Evolutionary conservation across 2,888 invertebrate species (phyloP).

Genomic region (Lasius fuliginosus): DNA sequence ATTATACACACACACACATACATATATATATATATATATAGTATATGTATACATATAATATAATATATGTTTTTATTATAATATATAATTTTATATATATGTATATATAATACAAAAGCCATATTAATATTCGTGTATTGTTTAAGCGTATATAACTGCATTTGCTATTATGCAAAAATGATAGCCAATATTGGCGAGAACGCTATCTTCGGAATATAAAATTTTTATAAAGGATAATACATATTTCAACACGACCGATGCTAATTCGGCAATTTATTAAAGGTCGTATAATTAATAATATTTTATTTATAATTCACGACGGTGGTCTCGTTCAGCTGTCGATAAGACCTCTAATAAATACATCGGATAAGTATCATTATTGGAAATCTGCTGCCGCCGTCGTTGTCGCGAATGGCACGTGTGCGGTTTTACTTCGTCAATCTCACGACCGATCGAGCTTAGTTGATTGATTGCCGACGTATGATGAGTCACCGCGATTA

Average conservation of each 20-base stretch:
- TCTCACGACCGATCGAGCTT: slow-evolving; percentile 70
- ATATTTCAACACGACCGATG: slow-evolving; percentile 20
- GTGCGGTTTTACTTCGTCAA: slow-evolving; percentile 69
- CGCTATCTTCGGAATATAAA: neutral
- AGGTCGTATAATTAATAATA: slow-evolving; percentile 45
- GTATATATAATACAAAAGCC: neutral
- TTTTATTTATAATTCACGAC: slow-evolving; percentile 49
- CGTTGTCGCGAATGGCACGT: slow-evolving; percentile 58
- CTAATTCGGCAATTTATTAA: slow-evolving; percentile 45
- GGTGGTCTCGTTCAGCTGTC: slow-evolving; percentile 44
- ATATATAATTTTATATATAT: too few species aligned
- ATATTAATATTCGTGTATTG: slow-evolving; percentile 34
- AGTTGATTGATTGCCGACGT: slow-evolving; percentile 77
- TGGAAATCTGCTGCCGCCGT: slow-evolving; percentile 58
- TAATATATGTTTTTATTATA: too few species aligned
- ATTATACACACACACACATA: too few species aligned
- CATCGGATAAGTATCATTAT: slow-evolving; percentile 65
- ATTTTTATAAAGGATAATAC: slow-evolving; percentile 12
- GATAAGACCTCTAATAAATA: slow-evolving; percentile 64
- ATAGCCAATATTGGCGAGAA: neutral
- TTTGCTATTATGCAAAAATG: slow-evolving; percentile 28
- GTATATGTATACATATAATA: too few species aligned
- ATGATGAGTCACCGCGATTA: slow-evolving; percentile 76
- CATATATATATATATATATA: too few species aligned
- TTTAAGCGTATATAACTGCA: neutral